These are phyloP conservation scores for Grus americana DNA, from an alignment of 2,113 vertebrate species.

Conservation along the genomic window DNA sequence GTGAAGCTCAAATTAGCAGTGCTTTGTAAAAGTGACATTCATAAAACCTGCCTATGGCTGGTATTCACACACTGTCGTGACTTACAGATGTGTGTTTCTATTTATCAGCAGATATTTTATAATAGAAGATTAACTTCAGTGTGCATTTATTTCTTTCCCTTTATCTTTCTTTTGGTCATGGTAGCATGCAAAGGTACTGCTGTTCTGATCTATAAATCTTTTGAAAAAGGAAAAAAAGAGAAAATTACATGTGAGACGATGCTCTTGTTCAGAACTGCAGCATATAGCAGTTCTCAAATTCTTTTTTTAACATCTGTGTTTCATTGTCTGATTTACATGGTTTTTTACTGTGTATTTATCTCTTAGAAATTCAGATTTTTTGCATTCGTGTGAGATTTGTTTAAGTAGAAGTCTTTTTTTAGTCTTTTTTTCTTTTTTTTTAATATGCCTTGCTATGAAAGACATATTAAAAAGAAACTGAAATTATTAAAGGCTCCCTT, in stretches of 20 bases:
- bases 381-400: background rate
- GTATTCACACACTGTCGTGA: background rate
- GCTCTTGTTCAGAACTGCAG: background rate
- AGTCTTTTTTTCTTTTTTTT: background rate
- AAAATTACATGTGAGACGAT: background rate
- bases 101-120: background rate
- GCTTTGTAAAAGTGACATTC: background rate
- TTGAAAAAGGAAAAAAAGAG: background rate
- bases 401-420: background rate
- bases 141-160: background rate
- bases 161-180: background rate
- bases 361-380: background rate
- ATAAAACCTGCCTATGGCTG: background rate
- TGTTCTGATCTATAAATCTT: background rate
- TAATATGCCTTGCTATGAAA: background rate
- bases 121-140: background rate
- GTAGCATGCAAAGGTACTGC: background rate
- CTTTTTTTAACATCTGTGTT: background rate
- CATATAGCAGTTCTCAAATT: background rate
- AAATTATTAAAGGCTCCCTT: background rate
- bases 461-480: background rate
- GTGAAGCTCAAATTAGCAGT: constrained; percentile 6
- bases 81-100: background rate
- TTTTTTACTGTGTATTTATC: background rate
- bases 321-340: background rate